Percentiles rank a stretch among this genome's conserved stretches.
Conservation (phyloP, 30 jellyfish, hydroid and myxozoan genomes). For the Catostylus mosaicus region DNA sequence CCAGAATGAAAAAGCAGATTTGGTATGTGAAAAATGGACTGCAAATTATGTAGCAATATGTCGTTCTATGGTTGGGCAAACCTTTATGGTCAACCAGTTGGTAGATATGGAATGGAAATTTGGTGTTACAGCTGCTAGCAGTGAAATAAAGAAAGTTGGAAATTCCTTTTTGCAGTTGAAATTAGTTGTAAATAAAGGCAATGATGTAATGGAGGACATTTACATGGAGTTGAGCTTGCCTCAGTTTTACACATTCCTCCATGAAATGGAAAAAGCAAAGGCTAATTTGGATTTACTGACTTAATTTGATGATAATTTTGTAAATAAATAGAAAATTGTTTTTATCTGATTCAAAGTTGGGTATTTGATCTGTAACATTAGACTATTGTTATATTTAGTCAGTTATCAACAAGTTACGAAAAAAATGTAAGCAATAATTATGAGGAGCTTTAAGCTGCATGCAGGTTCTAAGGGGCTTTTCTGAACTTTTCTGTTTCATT, state of each 20-base stretch:
- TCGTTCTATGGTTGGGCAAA: conserved; percentile 63
- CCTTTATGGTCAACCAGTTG: conserved; percentile 76
- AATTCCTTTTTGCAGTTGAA: conserved; percentile 81
- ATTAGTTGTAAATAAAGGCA: conserved; percentile 76
- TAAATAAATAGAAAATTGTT: background rate
- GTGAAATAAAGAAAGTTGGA: conserved; percentile 77
- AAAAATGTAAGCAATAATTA: no score
- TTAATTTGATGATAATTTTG: background rate
- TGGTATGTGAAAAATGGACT: conserved; percentile 60
- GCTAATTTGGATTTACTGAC: conserved; percentile 69
- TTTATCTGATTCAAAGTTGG: no score
- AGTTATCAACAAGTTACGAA: no score
- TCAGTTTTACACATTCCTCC: conserved; percentile 86
- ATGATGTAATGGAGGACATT: conserved; percentile 66
- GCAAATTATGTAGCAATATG: conserved; percentile 58
- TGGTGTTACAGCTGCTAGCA: conserved; percentile 96
- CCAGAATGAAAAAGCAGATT: conserved; percentile 28
- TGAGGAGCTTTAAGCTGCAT: no score
- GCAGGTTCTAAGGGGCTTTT: no score
- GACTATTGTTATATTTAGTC: no score
- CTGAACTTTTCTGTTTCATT: no score
- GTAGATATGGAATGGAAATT: conserved; percentile 97
- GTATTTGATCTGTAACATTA: no score
- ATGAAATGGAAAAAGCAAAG: conserved; percentile 93
- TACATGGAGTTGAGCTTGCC: conserved; percentile 85